Percentiles rank a stretch among this genome's conserved stretches.
These are phyloP conservation scores for Cosmia pyralina DNA, from an alignment of 2,888 invertebrate species.

Conservation along the genomic window DNA sequence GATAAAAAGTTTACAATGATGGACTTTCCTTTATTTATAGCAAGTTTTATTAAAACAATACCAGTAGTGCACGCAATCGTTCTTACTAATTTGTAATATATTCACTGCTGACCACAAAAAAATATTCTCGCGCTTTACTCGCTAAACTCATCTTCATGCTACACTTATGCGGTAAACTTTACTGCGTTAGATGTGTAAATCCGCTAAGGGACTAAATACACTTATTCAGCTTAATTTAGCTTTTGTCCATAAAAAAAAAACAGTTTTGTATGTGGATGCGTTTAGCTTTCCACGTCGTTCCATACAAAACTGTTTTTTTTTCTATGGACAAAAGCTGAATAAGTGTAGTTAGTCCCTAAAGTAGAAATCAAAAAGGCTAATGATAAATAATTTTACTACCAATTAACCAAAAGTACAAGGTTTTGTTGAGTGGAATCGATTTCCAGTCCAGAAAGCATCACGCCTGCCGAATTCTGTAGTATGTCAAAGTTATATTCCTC, in stretches of 20 bases:
- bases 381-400: neutral
- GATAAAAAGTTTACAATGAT: constrained; percentile 1
- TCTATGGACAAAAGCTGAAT: too few relatives aligned
- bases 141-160: neutral
- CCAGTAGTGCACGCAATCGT: constrained; percentile 19
- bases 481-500: constrained; percentile 35
- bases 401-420: neutral
- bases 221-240: too few relatives aligned
- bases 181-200: neutral
- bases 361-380: neutral
- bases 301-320: too few relatives aligned
- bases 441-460: constrained; percentile 7
- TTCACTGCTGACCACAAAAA: neutral
- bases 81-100: constrained; percentile 5
- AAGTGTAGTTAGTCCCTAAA: neutral
- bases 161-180: neutral
- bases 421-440: constrained; percentile 12
- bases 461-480: constrained; percentile 2
- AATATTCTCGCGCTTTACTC: neutral
- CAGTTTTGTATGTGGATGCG: too few relatives aligned
- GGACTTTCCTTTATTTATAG: neutral
- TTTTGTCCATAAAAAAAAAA: too few relatives aligned
- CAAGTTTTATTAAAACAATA: constrained; percentile 19
- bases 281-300: too few relatives aligned
- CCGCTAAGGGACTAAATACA: neutral